These are phyloP conservation scores for Dryobota labecula DNA, from an alignment of 2,888 invertebrate genomes.

Conservation along the genomic window DNA sequence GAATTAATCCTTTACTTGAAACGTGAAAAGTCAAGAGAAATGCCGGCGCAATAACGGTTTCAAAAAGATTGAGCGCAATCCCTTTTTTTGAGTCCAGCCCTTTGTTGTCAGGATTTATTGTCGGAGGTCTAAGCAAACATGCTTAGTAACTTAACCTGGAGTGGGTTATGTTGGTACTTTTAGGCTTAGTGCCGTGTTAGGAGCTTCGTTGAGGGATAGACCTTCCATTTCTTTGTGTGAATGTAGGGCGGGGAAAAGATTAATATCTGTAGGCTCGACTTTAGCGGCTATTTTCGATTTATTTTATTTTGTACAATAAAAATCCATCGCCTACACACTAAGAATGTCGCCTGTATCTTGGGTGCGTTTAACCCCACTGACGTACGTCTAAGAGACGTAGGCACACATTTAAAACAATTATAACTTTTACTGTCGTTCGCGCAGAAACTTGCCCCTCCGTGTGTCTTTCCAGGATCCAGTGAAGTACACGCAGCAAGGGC, in stretches of 20 bases:
- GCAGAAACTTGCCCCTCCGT: no score
- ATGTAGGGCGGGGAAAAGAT: slow-evolving; percentile 5
- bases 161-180: slow-evolving; percentile 38
- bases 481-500: no score
- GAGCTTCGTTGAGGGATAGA: slow-evolving; percentile 1
- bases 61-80: slow-evolving; percentile 50
- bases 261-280: background rate
- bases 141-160: slow-evolving; percentile 56
- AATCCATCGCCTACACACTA: background rate
- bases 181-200: slow-evolving; percentile 24
- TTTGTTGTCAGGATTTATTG: slow-evolving; percentile 46
- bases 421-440: background rate
- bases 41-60: slow-evolving; percentile 52
- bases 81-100: slow-evolving; percentile 37
- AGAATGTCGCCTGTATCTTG: background rate
- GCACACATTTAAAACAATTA: background rate
- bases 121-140: slow-evolving; percentile 41
- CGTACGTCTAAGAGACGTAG: background rate
- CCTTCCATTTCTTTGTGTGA: slow-evolving; percentile 27
- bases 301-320: background rate
- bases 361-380: background rate
- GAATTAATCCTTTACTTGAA: slow-evolving; percentile 20
- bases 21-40: slow-evolving; percentile 46
- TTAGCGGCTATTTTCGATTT: background rate
- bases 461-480: no score